Base-by-base conservation (phyloP, 2,113 vertebrate genomes). In the Archilochus colubris region DNA sequence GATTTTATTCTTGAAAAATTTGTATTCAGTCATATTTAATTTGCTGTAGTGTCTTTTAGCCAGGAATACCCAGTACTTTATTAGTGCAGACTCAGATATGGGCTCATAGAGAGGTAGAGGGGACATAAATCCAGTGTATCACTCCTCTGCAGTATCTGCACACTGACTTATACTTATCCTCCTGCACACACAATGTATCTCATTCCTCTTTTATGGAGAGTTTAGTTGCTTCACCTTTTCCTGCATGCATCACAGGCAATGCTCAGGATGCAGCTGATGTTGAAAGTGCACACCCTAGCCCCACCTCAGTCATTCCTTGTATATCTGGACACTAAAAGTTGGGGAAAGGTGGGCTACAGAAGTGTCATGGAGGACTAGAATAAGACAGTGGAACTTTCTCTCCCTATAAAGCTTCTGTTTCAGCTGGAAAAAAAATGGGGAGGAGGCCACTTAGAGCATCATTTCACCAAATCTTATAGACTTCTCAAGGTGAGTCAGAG, bases 141-240 rank as follows among this genome's bases (percentile, higher is more conserved):
- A 31, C 8, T 57, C 53, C 51, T 38, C 18, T 67, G 8, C 14
- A 31, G 9, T 31, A 44, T 28, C 24, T 66, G 10, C 30, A 74
- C 7, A 4, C 17, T 51, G 36, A 23, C 1, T 1, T 7, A 2
- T 15, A 57, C 3, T 0, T 66, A n/a, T 36, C 21, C 69, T 51
- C 28, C 25, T 75, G 31, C 31, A 51, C 14, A 38, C 31, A 58
- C 7, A 20, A 31, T 14, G n/a, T 40, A 36, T 18, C 23, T 86
- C 27, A 57, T 36, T 46, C 14, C 31, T 89, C 22, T 36, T 76
- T 61, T 77, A 30, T 9, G 23, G 6, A 1, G 1, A 74, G 20
- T 54, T 78, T 43, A 63, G 14, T 9, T 95, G 17, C 13, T 70
- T 78, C 25, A 33, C 13, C 3, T 10, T 63, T 86, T 85, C 13